Conservation (phyloP, 30 jellyfish, hydroid and myxozoan genomes). For the Clytia hemisphaerica region DNA sequence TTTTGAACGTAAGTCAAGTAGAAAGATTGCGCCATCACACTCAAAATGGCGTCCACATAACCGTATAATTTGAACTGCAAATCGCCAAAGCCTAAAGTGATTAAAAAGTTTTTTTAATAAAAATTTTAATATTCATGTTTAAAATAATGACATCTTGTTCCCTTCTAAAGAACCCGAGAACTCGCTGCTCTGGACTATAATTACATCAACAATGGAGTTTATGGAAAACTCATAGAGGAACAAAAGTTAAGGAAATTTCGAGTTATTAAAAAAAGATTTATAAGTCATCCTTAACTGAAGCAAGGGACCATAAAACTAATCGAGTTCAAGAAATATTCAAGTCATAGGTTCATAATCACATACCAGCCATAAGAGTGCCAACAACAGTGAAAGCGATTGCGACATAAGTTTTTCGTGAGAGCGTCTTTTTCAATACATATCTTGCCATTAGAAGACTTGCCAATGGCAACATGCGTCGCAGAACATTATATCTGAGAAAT, state of each 20-base stretch:
- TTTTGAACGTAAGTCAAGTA: conserved; percentile 89
- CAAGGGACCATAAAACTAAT: no score
- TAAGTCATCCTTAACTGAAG: no score
- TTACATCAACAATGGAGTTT: no score
- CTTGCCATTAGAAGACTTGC: conserved; percentile 74
- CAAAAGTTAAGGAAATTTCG: no score
- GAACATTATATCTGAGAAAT: conserved; percentile 62
- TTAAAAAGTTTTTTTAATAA: not conserved
- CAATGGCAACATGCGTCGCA: conserved; percentile 86
- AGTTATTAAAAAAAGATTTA: no score
- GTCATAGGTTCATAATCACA: no score
- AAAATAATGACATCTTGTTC: no score
- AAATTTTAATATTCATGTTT: no score
- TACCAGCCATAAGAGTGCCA: conserved; percentile 86
- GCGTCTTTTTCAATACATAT: conserved; percentile 68
- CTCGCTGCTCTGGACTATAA: no score
- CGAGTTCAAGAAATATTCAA: no score
- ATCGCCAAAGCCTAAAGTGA: conserved; percentile 76
- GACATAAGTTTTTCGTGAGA: conserved; percentile 39
- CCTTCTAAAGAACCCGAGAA: no score
- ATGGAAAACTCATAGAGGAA: no score
- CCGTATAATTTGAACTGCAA: conserved; percentile 52
- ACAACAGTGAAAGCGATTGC: conserved; percentile 62
- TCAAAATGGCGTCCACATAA: conserved; percentile 57
- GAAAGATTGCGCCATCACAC: conserved; percentile 80